Percentiles rank a stretch among this genome's conserved stretches.
These are phyloP conservation scores for Varanus komodoensis DNA, from an alignment of 2,113 vertebrate genomes.

Conservation along the genomic window DNA sequence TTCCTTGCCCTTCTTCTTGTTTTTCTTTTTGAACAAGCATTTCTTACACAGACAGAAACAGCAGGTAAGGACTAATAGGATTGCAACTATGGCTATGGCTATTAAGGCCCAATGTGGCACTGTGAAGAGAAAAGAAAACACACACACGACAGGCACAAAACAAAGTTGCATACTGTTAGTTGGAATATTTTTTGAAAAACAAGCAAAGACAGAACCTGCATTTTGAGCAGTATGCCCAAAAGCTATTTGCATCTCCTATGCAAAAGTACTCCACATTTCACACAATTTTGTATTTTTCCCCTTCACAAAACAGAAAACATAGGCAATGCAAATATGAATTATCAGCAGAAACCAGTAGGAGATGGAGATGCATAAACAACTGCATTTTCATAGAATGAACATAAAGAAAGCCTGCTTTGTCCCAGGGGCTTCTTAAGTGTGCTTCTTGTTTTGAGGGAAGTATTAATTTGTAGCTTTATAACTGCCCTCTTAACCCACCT, in stretches of 20 bases:
- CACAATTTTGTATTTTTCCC: neutral
- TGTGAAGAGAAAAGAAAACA: slow-evolving; percentile 78
- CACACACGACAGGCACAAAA: slow-evolving; percentile 16
- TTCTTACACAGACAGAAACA: slow-evolving; percentile 99
- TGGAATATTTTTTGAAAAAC: slow-evolving; percentile 31
- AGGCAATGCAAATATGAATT: neutral
- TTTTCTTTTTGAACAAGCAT: slow-evolving; percentile 99
- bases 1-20: slow-evolving; percentile 99
- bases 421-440: neutral
- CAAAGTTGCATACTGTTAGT: slow-evolving; percentile 51
- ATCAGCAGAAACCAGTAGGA: neutral
- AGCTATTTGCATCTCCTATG: neutral
- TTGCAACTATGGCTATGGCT: slow-evolving; percentile 96
- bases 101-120: slow-evolving; percentile 99
- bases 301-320: neutral
- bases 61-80: slow-evolving; percentile 96
- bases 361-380: neutral
- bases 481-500: slow-evolving; percentile 51
- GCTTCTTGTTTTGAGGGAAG: neutral
- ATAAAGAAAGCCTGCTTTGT: neutral
- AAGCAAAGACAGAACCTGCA: slow-evolving; percentile 19
- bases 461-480: slow-evolving; percentile 37
- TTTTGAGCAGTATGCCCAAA: slow-evolving; percentile 10
- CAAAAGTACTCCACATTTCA: slow-evolving; percentile 15
- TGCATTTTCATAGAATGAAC: neutral